phyloP scores from a whole-genome alignment of 2,797 vertebrate genomes.

The Chelonia mydas region DNA sequence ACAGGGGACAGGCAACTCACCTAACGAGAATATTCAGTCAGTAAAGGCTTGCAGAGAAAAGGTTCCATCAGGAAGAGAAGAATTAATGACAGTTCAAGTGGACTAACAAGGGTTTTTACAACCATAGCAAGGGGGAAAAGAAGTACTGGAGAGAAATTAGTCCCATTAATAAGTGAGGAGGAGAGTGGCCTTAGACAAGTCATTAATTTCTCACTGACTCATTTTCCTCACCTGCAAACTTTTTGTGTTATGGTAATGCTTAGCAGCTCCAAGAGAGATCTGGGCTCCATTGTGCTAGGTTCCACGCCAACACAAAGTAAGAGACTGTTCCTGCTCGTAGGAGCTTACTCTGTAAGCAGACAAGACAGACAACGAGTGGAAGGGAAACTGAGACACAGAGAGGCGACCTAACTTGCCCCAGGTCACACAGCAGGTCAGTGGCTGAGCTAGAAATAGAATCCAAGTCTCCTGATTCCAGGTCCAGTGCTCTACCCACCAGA shows the following conservation, averaged over 20 bases:
- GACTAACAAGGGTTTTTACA: background rate
- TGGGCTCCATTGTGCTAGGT: background rate
- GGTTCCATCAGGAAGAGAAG: background rate
- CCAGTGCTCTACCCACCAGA: background rate
- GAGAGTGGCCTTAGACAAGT: background rate
- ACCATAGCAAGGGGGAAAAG: background rate
- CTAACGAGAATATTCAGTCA: accelerated
- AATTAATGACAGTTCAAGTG: background rate
- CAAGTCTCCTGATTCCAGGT: background rate
- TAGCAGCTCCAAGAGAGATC: background rate
- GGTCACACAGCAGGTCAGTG: background rate
- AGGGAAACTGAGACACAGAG: background rate
- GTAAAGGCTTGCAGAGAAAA: background rate
- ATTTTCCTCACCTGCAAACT: background rate
- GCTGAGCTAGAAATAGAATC: background rate
- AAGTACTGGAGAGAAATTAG: background rate
- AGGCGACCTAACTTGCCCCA: background rate
- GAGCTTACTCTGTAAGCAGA: background rate
- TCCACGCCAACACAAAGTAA: background rate
- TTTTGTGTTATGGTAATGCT: background rate
- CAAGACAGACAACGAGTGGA: background rate
- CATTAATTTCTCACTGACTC: accelerated
- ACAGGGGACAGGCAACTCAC: background rate
- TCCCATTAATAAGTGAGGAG: background rate
- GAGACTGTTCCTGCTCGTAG: background rate